phyloP scores from a whole-genome alignment of 2,888 invertebrate genomes.

The Drosophila kuntzei region DNA sequence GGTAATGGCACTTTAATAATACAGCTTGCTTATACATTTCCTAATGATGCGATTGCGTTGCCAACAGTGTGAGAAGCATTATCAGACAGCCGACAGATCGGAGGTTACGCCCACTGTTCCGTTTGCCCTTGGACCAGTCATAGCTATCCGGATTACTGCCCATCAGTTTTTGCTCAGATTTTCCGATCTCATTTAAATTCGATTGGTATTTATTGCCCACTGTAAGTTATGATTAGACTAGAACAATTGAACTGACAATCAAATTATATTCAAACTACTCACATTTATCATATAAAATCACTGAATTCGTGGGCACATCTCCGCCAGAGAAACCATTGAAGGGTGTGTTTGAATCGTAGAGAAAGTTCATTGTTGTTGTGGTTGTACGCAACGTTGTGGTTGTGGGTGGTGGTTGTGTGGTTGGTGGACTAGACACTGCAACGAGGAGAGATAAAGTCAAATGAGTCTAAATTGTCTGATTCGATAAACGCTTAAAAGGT shows the following conservation, averaged over 20 bases:
- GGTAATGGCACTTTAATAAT: slow-evolving; percentile 75
- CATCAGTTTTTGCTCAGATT: slow-evolving; percentile 91
- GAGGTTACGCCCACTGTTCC: slow-evolving; percentile 37
- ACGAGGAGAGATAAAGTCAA: slow-evolving; percentile 39
- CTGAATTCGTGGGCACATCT: slow-evolving; percentile 88
- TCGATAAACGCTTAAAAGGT: background rate
- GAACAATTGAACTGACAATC: slow-evolving; percentile 1
- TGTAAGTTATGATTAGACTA: slow-evolving; percentile 65
- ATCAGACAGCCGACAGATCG: slow-evolving; percentile 40
- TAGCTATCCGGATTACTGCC: slow-evolving; percentile 83
- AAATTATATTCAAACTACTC: slow-evolving; percentile 71
- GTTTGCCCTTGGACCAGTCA: slow-evolving; percentile 83
- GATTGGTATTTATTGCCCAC: slow-evolving; percentile 91
- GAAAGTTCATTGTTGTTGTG: slow-evolving; percentile 75
- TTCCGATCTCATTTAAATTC: slow-evolving; percentile 92
- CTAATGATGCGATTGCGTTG: slow-evolving; percentile 41
- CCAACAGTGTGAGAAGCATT: slow-evolving; percentile 36
- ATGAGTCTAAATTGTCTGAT: background rate
- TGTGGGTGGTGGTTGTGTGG: slow-evolving; percentile 92
- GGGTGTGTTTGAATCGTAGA: slow-evolving; percentile 81
- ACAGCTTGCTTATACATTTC: slow-evolving; percentile 30
- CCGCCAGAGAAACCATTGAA: slow-evolving; percentile 86
- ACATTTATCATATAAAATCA: slow-evolving; percentile 88
- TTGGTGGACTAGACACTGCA: slow-evolving; percentile 92
- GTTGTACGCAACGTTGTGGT: slow-evolving; percentile 88